Base-by-base conservation (phyloP, 1,140 invertebrate species). In the Muscidifurax raptorellus region DNA sequence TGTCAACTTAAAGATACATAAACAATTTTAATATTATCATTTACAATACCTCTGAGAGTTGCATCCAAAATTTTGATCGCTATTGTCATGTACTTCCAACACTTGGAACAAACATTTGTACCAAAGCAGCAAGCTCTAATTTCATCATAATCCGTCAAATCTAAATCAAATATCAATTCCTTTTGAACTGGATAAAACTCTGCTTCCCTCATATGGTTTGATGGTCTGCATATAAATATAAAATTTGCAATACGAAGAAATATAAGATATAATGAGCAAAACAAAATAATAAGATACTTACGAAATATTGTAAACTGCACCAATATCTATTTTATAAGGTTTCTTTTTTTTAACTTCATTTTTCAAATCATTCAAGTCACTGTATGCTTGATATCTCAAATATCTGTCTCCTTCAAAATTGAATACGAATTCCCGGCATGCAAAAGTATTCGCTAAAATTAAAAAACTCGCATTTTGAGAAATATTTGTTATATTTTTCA, bases 121-220 rank as follows among this genome's bases (percentile, higher is more conserved):
- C 96, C 97, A 66, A 95, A 95, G 89, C 97, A 97, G 92, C 98
- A 99, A 78, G 94, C 97, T 90, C 98, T 92, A 3, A 99, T 95
- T 90, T 98, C 97, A 95, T 99, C 98, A 94, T 99, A 99, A 94
- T 99, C 98, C 72, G 98, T 99, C 94, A 99, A 96, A 95, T 99
- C 98, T 89, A 99, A 99, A 96, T 99, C 98, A 94, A 99, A 98
- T 4, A 99, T 97, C 12, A 99, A 92, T 93, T 99, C 98, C 91
- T 97, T 96, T 89, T 96, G 95, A 44, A 93, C 86, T 25, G 95
- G 94, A 74, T 85, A 88, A 78, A 92, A 88, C 13, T 71, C 18
- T 52, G 36, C 4, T 74, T 40, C 69, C 79, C 78, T 71, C 77
- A 81, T 88, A 44, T 86, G 5, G 27, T 80, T 32, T 27, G 52